These are phyloP conservation scores for Caenorhabditis afra DNA, from an alignment of 2,888 invertebrate genomes.

Conservation along the genomic window DNA sequence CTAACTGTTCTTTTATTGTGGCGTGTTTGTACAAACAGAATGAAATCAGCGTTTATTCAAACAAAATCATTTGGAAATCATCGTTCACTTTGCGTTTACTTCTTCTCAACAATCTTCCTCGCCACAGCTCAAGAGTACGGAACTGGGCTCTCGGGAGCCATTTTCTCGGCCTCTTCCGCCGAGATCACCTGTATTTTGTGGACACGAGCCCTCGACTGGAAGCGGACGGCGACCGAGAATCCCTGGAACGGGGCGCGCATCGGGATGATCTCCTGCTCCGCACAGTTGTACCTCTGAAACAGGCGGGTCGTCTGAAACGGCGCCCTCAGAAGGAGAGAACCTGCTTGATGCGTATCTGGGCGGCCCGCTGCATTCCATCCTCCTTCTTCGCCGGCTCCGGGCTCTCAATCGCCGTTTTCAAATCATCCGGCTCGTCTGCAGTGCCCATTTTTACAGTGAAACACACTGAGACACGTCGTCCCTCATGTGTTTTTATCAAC, in stretches of 20 bases:
- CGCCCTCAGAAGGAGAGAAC: conserved; percentile 8
- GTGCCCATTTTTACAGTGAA: conserved; percentile 5
- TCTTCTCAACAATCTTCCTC: neutral
- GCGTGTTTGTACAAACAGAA: conserved; percentile 23
- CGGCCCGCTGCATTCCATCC: conserved; percentile 39
- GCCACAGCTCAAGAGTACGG: conserved; percentile 27
- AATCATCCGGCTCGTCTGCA: conserved; percentile 36
- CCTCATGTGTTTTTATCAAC: neutral
- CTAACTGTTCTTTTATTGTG: neutral
- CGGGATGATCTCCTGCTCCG: conserved; percentile 41
- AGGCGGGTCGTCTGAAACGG: neutral
- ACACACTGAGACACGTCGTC: neutral
- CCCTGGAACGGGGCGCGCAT: conserved; percentile 62
- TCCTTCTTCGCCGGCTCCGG: conserved; percentile 26
- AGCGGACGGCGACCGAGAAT: conserved; percentile 60
- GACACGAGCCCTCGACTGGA: conserved; percentile 61
- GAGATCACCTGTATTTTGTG: conserved; percentile 49
- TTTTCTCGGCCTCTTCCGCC: conserved; percentile 12
- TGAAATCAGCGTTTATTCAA: conserved; percentile 7
- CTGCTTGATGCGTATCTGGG: conserved; percentile 56
- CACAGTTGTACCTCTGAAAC: conserved; percentile 54
- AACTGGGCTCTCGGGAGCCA: conserved; percentile 25
- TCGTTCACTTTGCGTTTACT: neutral
- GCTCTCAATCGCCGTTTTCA: conserved; percentile 47
- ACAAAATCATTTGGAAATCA: neutral